Percentiles rank a stretch among this genome's conserved stretches.
phyloP scores from a whole-genome alignment of 1,140 invertebrate genomes.

The Trichonephila clavata region DNA sequence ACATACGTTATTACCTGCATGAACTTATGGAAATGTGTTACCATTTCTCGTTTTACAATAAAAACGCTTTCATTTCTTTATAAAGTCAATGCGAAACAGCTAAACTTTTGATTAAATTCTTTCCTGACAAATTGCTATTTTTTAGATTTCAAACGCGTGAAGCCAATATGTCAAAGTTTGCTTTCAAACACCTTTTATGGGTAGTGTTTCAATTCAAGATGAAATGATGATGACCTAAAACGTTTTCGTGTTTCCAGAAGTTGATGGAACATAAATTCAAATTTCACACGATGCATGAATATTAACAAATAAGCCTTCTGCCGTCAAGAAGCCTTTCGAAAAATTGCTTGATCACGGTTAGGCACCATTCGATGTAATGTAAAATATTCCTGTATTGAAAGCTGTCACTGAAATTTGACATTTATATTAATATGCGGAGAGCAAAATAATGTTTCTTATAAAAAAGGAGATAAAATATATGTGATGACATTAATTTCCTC shows the following conservation, averaged over 20 bases:
- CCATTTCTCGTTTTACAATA: too few relatives aligned
- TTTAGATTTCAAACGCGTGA: background rate
- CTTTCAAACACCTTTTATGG: background rate
- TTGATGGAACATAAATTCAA: background rate
- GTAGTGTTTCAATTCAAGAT: background rate
- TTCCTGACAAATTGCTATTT: background rate
- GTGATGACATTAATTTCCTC: background rate
- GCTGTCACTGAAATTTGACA: constrained; percentile 3
- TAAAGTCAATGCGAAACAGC: background rate
- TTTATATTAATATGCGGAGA: background rate
- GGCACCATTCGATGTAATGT: background rate
- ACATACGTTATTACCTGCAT: too few relatives aligned
- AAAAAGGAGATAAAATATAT: background rate
- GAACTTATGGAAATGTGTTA: too few relatives aligned
- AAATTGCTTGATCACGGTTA: background rate
- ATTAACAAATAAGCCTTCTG: background rate
- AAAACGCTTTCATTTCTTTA: too few relatives aligned
- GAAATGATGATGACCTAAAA: background rate
- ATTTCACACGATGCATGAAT: background rate
- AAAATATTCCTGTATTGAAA: background rate
- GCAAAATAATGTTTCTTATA: background rate
- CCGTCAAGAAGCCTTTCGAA: background rate
- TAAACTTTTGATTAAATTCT: background rate
- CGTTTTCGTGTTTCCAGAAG: background rate
- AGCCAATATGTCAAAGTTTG: constrained; percentile 5